A percentile compares a stretch with the other conserved stretches of the same genome.
These are phyloP conservation scores for Aythya baeri DNA, from an alignment of 2,113 vertebrate species.

Conservation along the genomic window DNA sequence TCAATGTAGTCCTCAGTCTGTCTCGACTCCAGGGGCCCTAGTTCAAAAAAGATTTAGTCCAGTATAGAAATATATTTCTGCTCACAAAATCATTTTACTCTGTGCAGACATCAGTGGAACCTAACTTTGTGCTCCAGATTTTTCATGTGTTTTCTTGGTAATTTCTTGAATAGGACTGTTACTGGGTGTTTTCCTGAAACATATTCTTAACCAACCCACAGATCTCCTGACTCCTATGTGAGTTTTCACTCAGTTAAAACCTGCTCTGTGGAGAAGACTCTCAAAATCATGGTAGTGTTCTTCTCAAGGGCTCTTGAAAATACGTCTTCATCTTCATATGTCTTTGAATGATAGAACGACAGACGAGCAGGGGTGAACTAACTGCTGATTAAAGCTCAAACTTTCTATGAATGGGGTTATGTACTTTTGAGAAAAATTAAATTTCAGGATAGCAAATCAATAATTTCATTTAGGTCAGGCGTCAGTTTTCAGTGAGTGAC, in stretches of 20 bases:
- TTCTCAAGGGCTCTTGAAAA: not conserved
- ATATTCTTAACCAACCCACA: not conserved
- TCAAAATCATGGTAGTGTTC: not conserved
- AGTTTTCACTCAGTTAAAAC: not conserved
- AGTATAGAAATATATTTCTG: not conserved
- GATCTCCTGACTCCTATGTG: not conserved
- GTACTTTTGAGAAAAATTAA: not conserved
- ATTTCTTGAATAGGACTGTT: not conserved
- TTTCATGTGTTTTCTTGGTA: not conserved
- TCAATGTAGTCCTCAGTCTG: not conserved
- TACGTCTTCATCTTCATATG: not conserved
- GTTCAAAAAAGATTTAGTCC: not conserved
- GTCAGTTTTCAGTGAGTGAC: conserved; percentile 18
- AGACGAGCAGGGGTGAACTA: not conserved
- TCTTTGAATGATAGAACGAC: not conserved
- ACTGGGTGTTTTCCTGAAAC: not conserved
- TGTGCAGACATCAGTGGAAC: not conserved
- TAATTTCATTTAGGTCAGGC: conserved; percentile 24
- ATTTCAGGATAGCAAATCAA: conserved; percentile 17
- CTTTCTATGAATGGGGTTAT: not conserved
- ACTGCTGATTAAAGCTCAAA: not conserved
- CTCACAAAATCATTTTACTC: not conserved
- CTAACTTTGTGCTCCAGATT: not conserved
- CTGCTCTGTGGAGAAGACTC: not conserved
- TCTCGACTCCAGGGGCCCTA: not conserved